phyloP scores from a whole-genome alignment of 1,140 invertebrate genomes.

The Chionoecetes opilio region DNA sequence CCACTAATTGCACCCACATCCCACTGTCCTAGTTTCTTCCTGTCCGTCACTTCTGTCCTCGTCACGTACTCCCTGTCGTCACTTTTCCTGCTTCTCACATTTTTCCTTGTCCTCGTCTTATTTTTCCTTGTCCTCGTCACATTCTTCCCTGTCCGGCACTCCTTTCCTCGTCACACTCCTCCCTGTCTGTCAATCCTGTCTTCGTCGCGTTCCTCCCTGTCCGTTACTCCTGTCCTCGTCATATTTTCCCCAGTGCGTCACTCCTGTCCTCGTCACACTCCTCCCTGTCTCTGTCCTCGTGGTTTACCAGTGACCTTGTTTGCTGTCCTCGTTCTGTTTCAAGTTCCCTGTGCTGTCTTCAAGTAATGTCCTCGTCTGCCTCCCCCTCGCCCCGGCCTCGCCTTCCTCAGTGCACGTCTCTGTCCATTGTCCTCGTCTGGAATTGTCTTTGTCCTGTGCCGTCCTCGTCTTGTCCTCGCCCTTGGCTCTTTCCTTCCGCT shows the following conservation, averaged over 20 bases:
- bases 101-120: no score
- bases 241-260: no score
- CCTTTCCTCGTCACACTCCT: no score
- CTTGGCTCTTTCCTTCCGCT: neutral
- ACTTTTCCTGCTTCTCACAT: neutral
- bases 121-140: no score
- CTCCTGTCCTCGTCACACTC: neutral
- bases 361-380: neutral
- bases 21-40: neutral
- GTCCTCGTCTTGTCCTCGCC: neutral
- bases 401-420: neutral
- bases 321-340: no score
- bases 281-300: neutral
- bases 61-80: neutral
- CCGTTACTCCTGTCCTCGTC: no score
- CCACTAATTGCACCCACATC: neutral
- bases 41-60: neutral
- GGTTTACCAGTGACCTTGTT: neutral
- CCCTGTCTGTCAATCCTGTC: no score
- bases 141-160: no score
- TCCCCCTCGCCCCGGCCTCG: neutral
- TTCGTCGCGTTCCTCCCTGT: no score
- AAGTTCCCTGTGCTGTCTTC: no score
- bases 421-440: neutral
- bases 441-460: neutral